Evolutionary conservation across 1,140 invertebrate genomes (phyloP).

Genomic region (Phthorimaea operculella): DNA sequence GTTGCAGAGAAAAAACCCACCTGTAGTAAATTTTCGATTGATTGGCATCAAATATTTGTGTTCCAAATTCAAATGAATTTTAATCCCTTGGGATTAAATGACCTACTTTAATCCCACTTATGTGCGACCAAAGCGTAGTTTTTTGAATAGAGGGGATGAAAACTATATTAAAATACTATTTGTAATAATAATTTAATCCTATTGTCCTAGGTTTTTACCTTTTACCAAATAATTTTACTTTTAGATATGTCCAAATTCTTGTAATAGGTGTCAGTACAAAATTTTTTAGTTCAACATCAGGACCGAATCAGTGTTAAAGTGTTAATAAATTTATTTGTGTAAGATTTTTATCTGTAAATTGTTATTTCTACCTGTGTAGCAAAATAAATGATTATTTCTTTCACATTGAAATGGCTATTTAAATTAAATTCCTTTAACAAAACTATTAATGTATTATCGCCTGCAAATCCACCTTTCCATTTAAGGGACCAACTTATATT

Average conservation of each 20-base stretch:
- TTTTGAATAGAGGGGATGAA: too few relatives aligned
- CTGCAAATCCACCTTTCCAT: too few relatives aligned
- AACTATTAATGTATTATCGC: too few relatives aligned
- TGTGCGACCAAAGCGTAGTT: too few relatives aligned
- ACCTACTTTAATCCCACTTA: too few relatives aligned
- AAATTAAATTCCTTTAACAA: conserved; percentile 11
- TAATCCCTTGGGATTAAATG: too few relatives aligned
- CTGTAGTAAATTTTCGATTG: too few relatives aligned
- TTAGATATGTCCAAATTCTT: not conserved
- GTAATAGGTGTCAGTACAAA: conserved; percentile 10
- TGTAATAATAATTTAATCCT: conserved; percentile 15
- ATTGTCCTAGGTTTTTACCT: conserved; percentile 13
- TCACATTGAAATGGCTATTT: conserved; percentile 25
- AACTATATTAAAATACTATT: conserved; percentile 9
- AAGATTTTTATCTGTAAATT: conserved; percentile 35
- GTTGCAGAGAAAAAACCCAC: too few relatives aligned
- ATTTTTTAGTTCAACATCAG: conserved; percentile 8
- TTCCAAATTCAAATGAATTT: too few relatives aligned
- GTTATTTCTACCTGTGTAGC: conserved; percentile 48
- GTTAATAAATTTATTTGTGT: conserved; percentile 12
- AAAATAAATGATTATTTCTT: conserved; percentile 35
- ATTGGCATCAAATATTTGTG: too few relatives aligned
- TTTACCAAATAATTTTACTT: conserved; percentile 20
- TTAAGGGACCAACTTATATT: too few relatives aligned
- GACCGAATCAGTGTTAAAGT: not conserved